Conservation (phyloP, 1,140 invertebrate species). For the Oppia nitens region DNA sequence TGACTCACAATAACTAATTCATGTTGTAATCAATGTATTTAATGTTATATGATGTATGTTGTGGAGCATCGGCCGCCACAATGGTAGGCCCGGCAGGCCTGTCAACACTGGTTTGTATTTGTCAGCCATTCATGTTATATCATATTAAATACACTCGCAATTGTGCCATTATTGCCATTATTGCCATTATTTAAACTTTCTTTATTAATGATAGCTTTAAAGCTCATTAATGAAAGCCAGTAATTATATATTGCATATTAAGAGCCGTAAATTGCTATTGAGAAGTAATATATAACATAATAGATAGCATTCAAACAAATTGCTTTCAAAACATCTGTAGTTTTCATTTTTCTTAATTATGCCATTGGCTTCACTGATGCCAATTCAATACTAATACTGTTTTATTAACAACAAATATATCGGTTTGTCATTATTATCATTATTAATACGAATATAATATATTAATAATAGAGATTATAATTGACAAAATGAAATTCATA, state of each 20-base stretch:
- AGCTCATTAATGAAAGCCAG: neutral
- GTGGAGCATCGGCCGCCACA: neutral
- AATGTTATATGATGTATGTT: too few species aligned
- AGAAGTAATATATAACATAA: neutral
- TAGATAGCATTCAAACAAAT: too few species aligned
- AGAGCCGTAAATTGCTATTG: neutral
- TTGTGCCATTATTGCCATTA: neutral
- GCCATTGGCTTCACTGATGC: neutral
- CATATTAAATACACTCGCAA: neutral
- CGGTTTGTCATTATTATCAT: neutral
- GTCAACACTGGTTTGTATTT: neutral
- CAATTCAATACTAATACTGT: neutral
- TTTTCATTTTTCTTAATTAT: neutral
- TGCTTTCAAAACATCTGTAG: neutral
- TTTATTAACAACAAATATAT: neutral
- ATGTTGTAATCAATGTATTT: too few species aligned
- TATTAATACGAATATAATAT: neutral
- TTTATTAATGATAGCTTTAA: neutral
- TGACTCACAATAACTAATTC: too few species aligned
- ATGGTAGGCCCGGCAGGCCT: neutral
- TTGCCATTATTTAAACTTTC: too few species aligned
- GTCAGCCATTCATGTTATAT: neutral
- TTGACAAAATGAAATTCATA: neutral
- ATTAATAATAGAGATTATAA: neutral
- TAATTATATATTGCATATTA: neutral